Evolutionary conservation across 2,113 vertebrate species (phyloP).

Genomic region (Hemiscyllium ocellatum): DNA sequence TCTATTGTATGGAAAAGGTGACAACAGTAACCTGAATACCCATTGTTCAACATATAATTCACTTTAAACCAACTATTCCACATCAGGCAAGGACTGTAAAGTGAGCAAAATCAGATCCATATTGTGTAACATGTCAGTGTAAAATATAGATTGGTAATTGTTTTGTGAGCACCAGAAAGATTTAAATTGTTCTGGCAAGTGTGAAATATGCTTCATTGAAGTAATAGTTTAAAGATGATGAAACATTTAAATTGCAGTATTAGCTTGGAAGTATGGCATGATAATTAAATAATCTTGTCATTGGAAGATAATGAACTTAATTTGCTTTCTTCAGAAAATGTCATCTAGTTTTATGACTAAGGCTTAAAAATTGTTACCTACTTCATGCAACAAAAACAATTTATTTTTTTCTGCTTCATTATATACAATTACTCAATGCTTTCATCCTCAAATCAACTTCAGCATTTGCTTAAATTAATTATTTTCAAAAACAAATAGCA

Average conservation of each 20-base stretch:
- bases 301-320: neutral
- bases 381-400: neutral
- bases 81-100: neutral
- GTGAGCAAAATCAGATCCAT: neutral
- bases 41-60: neutral
- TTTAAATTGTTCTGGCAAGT: constrained; percentile 27
- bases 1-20: neutral
- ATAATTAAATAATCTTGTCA: constrained; percentile 10
- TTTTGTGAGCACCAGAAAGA: neutral
- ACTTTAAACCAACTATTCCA: neutral
- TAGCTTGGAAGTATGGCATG: neutral
- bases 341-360: neutral
- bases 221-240: neutral
- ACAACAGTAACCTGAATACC: neutral
- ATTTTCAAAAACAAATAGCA: neutral
- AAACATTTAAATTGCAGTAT: neutral
- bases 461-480: neutral
- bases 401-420: neutral
- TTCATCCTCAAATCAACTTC: neutral
- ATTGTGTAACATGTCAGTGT: neutral
- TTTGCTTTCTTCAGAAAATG: neutral
- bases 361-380: neutral
- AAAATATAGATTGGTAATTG: constrained; percentile 20
- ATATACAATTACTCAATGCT: neutral
- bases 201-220: constrained; percentile 24